Conservation (phyloP, 2,888 invertebrate genomes). For the Bimastos eiseni region DNA sequence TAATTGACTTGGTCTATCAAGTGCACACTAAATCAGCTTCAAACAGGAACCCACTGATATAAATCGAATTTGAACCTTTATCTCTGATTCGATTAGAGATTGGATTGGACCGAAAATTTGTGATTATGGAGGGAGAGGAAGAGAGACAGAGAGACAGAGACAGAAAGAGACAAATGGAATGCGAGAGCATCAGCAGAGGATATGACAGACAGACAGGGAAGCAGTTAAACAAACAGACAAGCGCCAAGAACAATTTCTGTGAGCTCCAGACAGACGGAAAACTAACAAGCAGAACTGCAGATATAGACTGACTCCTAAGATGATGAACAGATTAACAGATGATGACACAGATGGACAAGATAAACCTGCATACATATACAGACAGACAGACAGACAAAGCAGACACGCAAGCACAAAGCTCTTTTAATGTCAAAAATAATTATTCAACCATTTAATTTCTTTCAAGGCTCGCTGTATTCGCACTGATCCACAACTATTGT, state of each 20-base stretch:
- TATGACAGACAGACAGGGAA: not conserved
- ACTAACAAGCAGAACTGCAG: not conserved
- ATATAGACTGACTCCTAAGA: not conserved
- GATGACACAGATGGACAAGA: not conserved
- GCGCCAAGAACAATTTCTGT: not conserved
- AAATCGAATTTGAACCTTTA: too few relatives aligned
- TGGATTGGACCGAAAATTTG: too few relatives aligned
- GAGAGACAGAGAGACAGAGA: not conserved
- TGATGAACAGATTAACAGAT: conserved; percentile 6
- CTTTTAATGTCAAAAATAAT: too few relatives aligned
- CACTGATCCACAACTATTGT: not conserved
- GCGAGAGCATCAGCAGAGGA: too few relatives aligned
- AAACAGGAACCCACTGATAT: too few relatives aligned
- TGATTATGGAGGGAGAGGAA: not conserved
- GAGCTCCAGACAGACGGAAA: not conserved
- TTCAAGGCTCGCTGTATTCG: not conserved
- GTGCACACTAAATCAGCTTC: too few relatives aligned
- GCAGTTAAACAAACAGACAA: too few relatives aligned
- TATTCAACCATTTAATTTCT: too few relatives aligned
- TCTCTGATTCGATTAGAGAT: too few relatives aligned
- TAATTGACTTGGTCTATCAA: too few relatives aligned
- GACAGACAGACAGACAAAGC: not conserved
- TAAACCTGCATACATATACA: not conserved
- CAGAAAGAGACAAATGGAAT: not conserved
- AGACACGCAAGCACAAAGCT: not conserved